phyloP scores from a whole-genome alignment of 2,113 vertebrate genomes.

The Rhineura floridana region DNA sequence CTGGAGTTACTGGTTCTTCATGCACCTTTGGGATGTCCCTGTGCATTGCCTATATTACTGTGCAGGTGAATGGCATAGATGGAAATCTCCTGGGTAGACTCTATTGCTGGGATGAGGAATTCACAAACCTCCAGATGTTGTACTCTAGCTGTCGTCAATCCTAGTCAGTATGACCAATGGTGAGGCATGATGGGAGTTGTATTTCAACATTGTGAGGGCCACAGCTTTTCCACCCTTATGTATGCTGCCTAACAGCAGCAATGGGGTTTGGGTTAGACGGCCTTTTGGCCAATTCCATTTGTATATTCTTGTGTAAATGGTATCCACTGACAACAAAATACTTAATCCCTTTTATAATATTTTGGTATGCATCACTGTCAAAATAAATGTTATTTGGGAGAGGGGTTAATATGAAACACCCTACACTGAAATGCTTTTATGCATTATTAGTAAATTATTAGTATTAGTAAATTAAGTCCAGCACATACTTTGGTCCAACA shows the following conservation, averaged over 20 bases:
- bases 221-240: too few species aligned
- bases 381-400: neutral
- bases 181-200: too few species aligned
- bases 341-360: neutral
- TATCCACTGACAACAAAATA: neutral
- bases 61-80: neutral
- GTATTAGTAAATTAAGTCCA: constrained; percentile 38
- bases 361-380: neutral
- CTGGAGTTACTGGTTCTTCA: too few species aligned
- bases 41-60: neutral
- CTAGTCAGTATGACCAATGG: too few species aligned
- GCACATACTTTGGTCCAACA: constrained; percentile 29
- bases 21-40: neutral
- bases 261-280: neutral
- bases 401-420: constrained; percentile 8
- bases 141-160: too few species aligned
- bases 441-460: constrained; percentile 11
- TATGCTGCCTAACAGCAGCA: neutral
- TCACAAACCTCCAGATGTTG: too few species aligned
- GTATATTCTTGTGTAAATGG: neutral
- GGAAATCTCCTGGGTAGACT: neutral
- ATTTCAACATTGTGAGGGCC: too few species aligned
- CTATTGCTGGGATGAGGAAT: too few species aligned
- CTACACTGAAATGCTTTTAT: constrained; percentile 20
- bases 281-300: neutral